These are phyloP conservation scores for Emydocephalus ijimae DNA, from an alignment of 2,113 vertebrate genomes.

Conservation along the genomic window DNA sequence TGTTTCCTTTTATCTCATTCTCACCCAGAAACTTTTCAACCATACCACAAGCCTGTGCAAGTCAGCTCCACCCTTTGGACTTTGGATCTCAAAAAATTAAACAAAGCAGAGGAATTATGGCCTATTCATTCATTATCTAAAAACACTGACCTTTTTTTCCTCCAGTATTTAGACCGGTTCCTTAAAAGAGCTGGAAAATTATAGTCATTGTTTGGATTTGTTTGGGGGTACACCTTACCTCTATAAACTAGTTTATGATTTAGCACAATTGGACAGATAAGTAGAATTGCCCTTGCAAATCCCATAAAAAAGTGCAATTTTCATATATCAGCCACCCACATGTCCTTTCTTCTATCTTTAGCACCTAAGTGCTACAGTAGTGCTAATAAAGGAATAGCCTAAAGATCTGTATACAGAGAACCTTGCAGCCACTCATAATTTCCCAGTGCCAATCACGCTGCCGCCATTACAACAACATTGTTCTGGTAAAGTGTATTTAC, in stretches of 20 bases:
- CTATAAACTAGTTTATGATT: neutral
- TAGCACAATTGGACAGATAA: neutral
- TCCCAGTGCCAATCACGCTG: neutral
- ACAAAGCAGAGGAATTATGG: neutral
- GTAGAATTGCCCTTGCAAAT: neutral
- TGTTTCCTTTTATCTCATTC: neutral
- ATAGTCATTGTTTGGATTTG: neutral
- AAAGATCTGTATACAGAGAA: neutral
- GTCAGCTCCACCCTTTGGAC: neutral
- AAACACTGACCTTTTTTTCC: neutral
- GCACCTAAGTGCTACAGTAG: neutral
- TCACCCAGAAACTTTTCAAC: neutral
- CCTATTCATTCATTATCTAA: neutral
- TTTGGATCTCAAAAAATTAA: neutral
- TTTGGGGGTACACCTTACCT: neutral
- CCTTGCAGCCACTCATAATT: neutral
- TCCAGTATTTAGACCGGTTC: neutral
- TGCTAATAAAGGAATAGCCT: neutral
- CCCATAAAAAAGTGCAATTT: neutral
- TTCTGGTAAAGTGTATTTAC: neutral
- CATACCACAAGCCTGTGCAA: constrained; percentile 4
- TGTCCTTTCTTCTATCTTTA: neutral
- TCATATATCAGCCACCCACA: neutral
- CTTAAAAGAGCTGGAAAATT: neutral
- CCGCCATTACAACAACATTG: neutral